Base-by-base conservation (phyloP, 2,113 vertebrate species). In the Cyanoderma ruficeps region DNA sequence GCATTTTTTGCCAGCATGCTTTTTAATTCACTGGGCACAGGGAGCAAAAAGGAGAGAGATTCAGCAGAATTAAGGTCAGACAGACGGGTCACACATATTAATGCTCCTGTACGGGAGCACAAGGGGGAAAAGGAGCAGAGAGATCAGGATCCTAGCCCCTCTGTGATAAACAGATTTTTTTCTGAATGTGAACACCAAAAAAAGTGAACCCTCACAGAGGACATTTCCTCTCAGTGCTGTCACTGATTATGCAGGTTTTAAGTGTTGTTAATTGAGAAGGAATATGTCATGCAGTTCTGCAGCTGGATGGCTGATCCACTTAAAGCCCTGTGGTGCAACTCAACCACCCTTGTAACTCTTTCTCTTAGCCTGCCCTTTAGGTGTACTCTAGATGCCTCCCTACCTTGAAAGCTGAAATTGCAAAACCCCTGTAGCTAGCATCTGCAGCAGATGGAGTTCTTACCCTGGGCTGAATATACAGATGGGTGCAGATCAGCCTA, bases 381-480 rank as follows among this genome's bases (percentile, higher is more conserved):
- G 17, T 83, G 46, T 56, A 56, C 55, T 95, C 41, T 95, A 88
- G 63, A 81, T 74, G 79, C 47, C 82, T 96, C 84, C 33, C 18
- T 93, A 77, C 14, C 35, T 92, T 10, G 24, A 83, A 78, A 94
- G 30, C 77, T 2, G 18, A 78, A 92, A 86, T 41, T 87, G 22
- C 27, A 93, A 89, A 85, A 83, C 68, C 46, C 82, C 76, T 30
- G 72, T 85, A 72, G 91, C 82, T 93, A 91, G 39, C 92, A 57
- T 94, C 60, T 89, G 83, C 87, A 92, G 91, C 97, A 98, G 96
- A 96, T 97, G 93, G 94, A 96, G 78, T 65, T 53, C 69, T 83
- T 84, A 94, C 59, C 75, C 88, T 84, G 68, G 37, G 63, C 4
- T 90, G 83, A 85, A 83, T 55, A 52, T 50, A 78, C 94, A 95